A percentile compares a stretch with the other conserved stretches of the same genome.
Conservation (phyloP, 2,888 invertebrate species). For the Spicauda simplicius region DNA sequence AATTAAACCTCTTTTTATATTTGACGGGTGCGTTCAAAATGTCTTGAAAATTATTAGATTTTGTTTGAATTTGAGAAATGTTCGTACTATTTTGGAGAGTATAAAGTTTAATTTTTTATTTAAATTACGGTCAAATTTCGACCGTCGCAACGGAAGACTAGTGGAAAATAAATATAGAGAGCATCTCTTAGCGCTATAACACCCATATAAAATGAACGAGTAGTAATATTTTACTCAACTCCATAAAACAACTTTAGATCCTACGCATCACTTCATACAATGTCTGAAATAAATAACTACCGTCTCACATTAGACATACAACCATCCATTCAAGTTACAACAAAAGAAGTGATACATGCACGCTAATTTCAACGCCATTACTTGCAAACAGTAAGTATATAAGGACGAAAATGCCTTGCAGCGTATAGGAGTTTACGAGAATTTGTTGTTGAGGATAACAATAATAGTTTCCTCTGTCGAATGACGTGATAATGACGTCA, state of each 20-base stretch:
- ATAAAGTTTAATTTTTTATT: too few relatives aligned
- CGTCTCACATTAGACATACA: neutral
- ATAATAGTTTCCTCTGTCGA: conserved; percentile 25
- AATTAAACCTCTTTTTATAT: too few relatives aligned
- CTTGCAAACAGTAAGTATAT: neutral
- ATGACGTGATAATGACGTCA: conserved; percentile 27
- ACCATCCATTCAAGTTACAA: neutral
- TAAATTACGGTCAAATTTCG: too few relatives aligned
- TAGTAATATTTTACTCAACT: neutral
- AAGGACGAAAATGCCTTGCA: neutral
- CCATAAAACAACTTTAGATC: neutral
- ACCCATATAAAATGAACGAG: too few relatives aligned
- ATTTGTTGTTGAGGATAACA: neutral
- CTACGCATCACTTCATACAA: neutral
- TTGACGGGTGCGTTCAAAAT: too few relatives aligned
- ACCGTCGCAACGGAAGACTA: too few relatives aligned
- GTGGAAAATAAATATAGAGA: too few relatives aligned
- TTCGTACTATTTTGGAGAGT: too few relatives aligned
- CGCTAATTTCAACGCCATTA: neutral
- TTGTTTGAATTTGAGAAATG: too few relatives aligned
- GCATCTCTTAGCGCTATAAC: too few relatives aligned
- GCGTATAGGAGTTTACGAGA: neutral
- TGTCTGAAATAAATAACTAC: neutral
- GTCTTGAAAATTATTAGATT: too few relatives aligned
- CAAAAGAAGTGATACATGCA: neutral